Evolutionary conservation across 1,140 invertebrate species (phyloP).

Genomic region (Aethina tumida): DNA sequence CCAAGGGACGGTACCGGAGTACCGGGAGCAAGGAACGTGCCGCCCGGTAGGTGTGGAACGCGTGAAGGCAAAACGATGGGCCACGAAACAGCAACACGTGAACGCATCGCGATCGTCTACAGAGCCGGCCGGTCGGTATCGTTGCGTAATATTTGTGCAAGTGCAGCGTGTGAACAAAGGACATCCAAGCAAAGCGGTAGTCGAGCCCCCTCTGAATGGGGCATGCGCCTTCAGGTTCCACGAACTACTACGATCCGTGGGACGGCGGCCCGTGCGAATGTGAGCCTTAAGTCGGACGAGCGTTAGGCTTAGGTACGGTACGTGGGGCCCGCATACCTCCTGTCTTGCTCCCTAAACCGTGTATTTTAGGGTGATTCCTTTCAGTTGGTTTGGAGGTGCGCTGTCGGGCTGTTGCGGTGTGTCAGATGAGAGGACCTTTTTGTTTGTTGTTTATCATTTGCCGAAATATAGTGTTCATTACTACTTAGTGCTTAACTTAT

Average conservation of each 20-base stretch:
- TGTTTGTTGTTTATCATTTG: slow-evolving; percentile 25
- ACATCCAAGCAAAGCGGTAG: slow-evolving; percentile 14
- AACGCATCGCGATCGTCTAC: slow-evolving; percentile 1
- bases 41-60: too few relatives aligned
- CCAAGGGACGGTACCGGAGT: too few relatives aligned
- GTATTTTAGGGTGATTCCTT: slow-evolving; percentile 22
- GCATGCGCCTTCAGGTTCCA: slow-evolving; percentile 1
- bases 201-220: slow-evolving; percentile 5
- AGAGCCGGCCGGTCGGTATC: too few relatives aligned
- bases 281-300: slow-evolving; percentile 8
- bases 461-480: slow-evolving; percentile 17
- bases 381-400: slow-evolving; percentile 24
- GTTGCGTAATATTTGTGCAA: slow-evolving; percentile 29
- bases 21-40: too few relatives aligned
- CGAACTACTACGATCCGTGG: too few relatives aligned
- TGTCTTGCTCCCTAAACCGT: slow-evolving; percentile 17
- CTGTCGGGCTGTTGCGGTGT: slow-evolving; percentile 16
- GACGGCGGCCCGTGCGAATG: too few relatives aligned
- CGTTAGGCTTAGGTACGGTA: slow-evolving; percentile 8
- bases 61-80: slow-evolving; percentile 2
- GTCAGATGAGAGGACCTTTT: slow-evolving; percentile 17
- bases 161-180: slow-evolving; percentile 29
- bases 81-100: background rate
- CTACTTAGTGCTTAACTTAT: slow-evolving; percentile 17
- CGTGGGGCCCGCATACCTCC: slow-evolving; percentile 11